Evolutionary conservation across 2,888 invertebrate genomes (phyloP), one percentile per base, ranked within the genome.

Genomic region (Embidobia sp.): DNA sequence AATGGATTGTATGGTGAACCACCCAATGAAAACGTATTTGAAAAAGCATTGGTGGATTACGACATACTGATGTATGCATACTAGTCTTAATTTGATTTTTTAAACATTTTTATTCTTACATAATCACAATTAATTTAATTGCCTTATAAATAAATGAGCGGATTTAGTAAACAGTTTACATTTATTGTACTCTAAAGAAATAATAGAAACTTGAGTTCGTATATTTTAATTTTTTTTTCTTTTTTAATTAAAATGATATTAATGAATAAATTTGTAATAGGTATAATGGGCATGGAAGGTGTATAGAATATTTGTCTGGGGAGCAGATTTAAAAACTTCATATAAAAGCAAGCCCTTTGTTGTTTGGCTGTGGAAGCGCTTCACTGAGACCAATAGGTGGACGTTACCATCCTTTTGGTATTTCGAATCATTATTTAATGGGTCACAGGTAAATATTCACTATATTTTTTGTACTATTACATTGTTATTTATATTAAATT

Each of bases 241-340:
- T n/a, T n/a, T n/a, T n/a, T n/a, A n/a, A n/a, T n/a, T n/a, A n/a
- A n/a, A n/a, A n/a, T n/a, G n/a, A n/a, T n/a, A n/a, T n/a, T n/a
- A n/a, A n/a, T n/a, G n/a, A n/a, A n/a, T 22, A 22, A 22, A 22
- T 4, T 7, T 53, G 16, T 13, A 44, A 31, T 8, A 94, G 94
- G 48, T 95, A 95, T 87, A 93, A 93, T 86, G 96, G 95, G 0
- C 95, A 96, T 90, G 95, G 95, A 1, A 93, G 93, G 85, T 95
- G 95, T 0, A 92, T 92, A 69, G 92, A 93, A 82, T 93, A 93
- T 83, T 91, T 93, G 27, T 89, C 91, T 13, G 91, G 90, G 26
- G 91, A 91, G 84, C 90, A 85, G 57, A 87, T 93, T n/a, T 91
- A 92, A 88, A 91, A 91, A 35, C 89, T 91, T 13, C 85, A 90